phyloP scores from a whole-genome alignment of 2,888 invertebrate species.

The Calameuta pallipes region DNA sequence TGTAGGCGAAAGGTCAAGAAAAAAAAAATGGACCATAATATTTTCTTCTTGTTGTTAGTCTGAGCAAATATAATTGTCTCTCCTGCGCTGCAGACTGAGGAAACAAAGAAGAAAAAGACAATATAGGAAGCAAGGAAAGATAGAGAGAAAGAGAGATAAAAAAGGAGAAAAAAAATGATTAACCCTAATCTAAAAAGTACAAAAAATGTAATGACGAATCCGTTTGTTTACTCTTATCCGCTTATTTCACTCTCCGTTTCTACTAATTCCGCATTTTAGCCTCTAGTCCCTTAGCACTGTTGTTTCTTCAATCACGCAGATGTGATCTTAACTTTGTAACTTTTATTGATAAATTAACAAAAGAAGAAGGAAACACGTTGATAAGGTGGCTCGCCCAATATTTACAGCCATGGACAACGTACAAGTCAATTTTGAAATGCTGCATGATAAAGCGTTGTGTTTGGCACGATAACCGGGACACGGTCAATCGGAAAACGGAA shows the following conservation, averaged over 20 bases:
- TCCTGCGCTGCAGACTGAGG: neutral
- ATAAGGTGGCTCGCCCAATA: constrained; percentile 9
- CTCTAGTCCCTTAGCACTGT: constrained; percentile 62
- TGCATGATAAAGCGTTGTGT: neutral
- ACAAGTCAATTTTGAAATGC: neutral
- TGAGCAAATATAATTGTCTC: neutral
- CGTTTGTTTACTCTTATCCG: constrained; percentile 44
- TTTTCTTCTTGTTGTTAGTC: neutral
- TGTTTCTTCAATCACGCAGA: constrained; percentile 43
- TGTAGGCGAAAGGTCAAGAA: neutral
- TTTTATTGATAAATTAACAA: constrained; percentile 18
- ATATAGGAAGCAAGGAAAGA: neutral
- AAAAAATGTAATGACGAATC: constrained; percentile 50
- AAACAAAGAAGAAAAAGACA: neutral
- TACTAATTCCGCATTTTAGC: constrained; percentile 48
- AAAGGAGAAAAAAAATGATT: constrained; percentile 31
- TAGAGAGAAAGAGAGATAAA: neutral
- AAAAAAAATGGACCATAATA: neutral
- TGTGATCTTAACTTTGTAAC: constrained; percentile 39
- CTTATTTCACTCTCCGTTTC: constrained; percentile 49
- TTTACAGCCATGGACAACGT: neutral
- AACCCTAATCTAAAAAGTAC: constrained; percentile 64
- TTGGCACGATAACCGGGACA: neutral
- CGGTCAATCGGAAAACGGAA: neutral
- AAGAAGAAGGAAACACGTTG: constrained; percentile 16